Conservation (phyloP, 2,797 vertebrate species). For the Chanos chanos region DNA sequence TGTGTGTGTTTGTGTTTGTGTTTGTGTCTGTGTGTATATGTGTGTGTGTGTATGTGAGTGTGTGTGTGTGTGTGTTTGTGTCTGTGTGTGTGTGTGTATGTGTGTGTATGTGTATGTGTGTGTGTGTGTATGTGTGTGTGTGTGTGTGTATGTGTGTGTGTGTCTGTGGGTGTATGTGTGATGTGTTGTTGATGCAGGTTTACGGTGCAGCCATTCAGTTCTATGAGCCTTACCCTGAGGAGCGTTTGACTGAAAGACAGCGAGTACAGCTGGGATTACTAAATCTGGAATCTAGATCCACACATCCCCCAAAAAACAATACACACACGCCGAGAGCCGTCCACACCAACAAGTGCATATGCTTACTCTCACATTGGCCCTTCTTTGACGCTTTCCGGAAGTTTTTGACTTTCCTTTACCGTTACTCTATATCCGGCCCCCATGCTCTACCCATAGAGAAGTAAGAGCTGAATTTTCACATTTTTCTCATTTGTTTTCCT, state of each 20-base stretch:
- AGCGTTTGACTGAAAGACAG: conserved; percentile 88
- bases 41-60: no score
- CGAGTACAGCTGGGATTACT: conserved; percentile 77
- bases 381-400: conserved; percentile 98
- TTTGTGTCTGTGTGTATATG: no score
- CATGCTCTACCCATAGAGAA: conserved; percentile 97
- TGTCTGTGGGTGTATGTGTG: background rate
- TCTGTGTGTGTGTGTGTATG: background rate
- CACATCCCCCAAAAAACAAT: no score
- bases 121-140: conserved; percentile 8
- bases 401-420: conserved; percentile 95
- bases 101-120: conserved; percentile 4
- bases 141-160: background rate
- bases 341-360: conserved; percentile 97
- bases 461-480: conserved; percentile 69
- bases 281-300: no score
- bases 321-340: conserved; percentile 48
- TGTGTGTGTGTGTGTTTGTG: no score
- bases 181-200: conserved; percentile 70
- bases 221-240: conserved; percentile 88
- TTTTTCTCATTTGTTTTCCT: background rate
- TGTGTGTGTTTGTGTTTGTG: no score
- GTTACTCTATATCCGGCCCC: conserved; percentile 97
- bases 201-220: conserved; percentile 99
- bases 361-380: conserved; percentile 97